Percentiles rank a stretch among this genome's conserved stretches.
Evolutionary conservation across 1,140 invertebrate species (phyloP).

Genomic region (Cryptotermes secundus): DNA sequence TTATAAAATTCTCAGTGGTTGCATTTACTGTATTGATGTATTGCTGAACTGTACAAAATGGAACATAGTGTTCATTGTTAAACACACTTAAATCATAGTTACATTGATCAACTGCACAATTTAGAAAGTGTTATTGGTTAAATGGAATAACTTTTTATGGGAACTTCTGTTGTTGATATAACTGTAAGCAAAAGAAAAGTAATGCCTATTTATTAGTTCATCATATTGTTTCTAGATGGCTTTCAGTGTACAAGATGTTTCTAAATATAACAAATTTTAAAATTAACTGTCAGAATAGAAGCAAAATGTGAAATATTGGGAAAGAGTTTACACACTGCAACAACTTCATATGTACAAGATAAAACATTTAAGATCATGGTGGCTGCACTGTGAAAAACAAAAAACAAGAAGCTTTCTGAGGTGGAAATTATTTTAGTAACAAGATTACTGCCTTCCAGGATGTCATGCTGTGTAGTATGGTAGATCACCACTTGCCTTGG

Average conservation of each 20-base stretch:
- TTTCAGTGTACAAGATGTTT: neutral
- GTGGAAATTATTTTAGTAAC: neutral
- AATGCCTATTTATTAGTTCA: neutral
- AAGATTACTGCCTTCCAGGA: too few relatives aligned
- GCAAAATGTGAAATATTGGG: neutral
- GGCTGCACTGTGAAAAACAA: neutral
- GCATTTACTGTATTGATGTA: neutral
- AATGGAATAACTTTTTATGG: neutral
- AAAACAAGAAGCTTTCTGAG: neutral
- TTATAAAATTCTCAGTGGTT: neutral
- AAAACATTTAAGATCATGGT: neutral
- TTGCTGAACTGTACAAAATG: neutral
- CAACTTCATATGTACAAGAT: neutral
- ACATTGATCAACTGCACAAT: neutral
- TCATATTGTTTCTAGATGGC: neutral
- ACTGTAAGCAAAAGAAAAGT: neutral
- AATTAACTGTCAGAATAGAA: neutral
- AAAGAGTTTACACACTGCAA: conserved; percentile 1
- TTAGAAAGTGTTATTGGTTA: conserved; percentile 9
- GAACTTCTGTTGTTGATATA: neutral
- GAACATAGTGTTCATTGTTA: neutral
- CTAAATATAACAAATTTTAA: neutral
- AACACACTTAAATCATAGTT: neutral
- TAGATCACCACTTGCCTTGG: too few relatives aligned
- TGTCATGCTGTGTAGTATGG: too few relatives aligned